Evolutionary conservation across 2,113 vertebrate species (phyloP), one percentile per base, ranked within the genome.

Genomic region (Zapus hudsonius): DNA sequence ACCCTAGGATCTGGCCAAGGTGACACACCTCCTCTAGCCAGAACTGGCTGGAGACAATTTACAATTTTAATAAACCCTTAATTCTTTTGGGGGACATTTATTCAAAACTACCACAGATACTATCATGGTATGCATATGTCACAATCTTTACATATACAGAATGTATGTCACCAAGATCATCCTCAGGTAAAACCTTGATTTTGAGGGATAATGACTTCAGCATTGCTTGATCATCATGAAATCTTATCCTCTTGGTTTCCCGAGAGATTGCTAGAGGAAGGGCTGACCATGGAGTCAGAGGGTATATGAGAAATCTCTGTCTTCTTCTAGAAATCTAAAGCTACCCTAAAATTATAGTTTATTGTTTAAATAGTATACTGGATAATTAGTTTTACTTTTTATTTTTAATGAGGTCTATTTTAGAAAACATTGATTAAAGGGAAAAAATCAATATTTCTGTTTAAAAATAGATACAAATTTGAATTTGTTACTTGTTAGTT

Each of bases 371-470:
- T 36, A n/a, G 9, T 47, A 27, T 7, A 29, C 33, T 84, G 31
- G 67, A 52, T 47, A 52, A 2, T 52, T 52, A 7, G 16, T 13
- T n/a, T 52, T 52, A 7, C 12, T 13, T n/a, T n/a, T 10, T 29
- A 29, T 69, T 33, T 67, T 73, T 85, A 55, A 36, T 44, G 36
- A 74, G 33, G 25, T 8, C 17, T 33, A 12, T 63, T 82, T 80
- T n/a, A 42, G 9, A 40, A 47, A 40, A 67, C 3, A 61, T 61
- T 7, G 3, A 82, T n/a, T 61, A 76, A 92, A 82, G 16, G 1
- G 78, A 91, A 52, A 73, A 93, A 44, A 42, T 59, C 19, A 79
- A 84, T 33, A 95, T 81, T 76, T 61, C n/a, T 44, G 22, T 36
- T n/a, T 27, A 40, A 72, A 82, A 47, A 36, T n/a, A n/a, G n/a